phyloP scores from a whole-genome alignment of 2,888 invertebrate genomes.

The Noctuana brunneofusca region DNA sequence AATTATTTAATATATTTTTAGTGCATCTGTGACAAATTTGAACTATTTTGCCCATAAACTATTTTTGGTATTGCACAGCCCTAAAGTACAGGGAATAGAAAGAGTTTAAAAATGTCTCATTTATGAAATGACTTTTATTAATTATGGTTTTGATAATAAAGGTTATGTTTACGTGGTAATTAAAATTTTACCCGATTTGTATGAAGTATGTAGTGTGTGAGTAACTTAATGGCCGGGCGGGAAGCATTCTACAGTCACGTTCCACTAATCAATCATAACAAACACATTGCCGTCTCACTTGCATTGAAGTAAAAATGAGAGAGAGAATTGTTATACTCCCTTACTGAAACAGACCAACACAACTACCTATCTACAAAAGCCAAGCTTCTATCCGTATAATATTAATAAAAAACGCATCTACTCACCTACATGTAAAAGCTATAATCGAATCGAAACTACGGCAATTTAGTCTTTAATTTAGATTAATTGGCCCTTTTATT shows the following conservation, averaged over 20 bases:
- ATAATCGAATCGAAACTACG: conserved; percentile 59
- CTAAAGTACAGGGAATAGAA: too few relatives aligned
- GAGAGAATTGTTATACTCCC: neutral
- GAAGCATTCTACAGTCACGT: conserved; percentile 17
- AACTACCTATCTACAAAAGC: conserved; percentile 66
- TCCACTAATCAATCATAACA: conserved; percentile 7
- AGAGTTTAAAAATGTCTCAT: too few relatives aligned
- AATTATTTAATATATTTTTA: neutral
- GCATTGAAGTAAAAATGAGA: neutral
- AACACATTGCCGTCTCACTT: neutral
- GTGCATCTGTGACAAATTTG: neutral
- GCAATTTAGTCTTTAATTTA: conserved; percentile 49
- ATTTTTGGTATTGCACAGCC: too few relatives aligned
- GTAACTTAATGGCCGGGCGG: conserved; percentile 13
- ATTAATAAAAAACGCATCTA: conserved; percentile 56
- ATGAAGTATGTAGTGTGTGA: conserved; percentile 11
- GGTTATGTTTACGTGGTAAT: too few relatives aligned
- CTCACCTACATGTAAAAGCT: conserved; percentile 71
- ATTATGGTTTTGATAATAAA: too few relatives aligned
- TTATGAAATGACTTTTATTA: too few relatives aligned
- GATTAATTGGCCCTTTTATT: conserved; percentile 45
- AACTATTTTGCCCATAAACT: too few relatives aligned
- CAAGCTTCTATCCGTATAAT: conserved; percentile 58
- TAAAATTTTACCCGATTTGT: neutral
- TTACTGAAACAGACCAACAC: conserved; percentile 3